phyloP scores from a whole-genome alignment of 1,140 invertebrate genomes.

The Magallana angulata region DNA sequence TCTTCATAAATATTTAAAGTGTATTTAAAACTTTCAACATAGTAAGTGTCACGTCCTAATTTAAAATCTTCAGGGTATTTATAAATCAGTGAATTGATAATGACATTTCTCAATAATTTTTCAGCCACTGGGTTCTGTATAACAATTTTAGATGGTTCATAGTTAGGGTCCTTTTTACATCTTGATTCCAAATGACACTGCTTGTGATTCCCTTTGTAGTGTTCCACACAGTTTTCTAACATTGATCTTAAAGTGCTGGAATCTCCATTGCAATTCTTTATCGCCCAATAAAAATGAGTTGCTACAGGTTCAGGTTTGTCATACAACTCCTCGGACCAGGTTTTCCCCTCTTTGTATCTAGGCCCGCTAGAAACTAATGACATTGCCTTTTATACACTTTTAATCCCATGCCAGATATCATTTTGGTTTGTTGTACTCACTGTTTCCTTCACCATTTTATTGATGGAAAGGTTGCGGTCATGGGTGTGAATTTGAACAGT shows the following conservation, averaged over 20 bases:
- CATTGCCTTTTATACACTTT: neutral
- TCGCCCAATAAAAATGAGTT: conserved; percentile 32
- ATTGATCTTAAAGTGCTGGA: neutral
- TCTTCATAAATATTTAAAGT: conserved; percentile 47
- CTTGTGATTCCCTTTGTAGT: neutral
- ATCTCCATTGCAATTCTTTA: conserved; percentile 16
- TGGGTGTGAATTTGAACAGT: conserved; percentile 20
- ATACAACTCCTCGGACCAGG: neutral
- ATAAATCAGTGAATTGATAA: conserved; percentile 16
- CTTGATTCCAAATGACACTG: neutral
- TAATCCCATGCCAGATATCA: conserved; percentile 44
- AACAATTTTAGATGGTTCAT: conserved; percentile 39
- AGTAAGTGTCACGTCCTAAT: neutral
- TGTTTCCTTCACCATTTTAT: conserved; percentile 34
- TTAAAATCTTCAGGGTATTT: conserved; percentile 18
- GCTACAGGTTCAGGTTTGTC: conserved; percentile 38
- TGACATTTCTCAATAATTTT: neutral
- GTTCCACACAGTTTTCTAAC: neutral
- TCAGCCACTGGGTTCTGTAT: conserved; percentile 14
- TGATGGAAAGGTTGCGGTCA: conserved; percentile 39
- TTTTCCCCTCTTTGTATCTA: conserved; percentile 1
- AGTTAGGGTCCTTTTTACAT: conserved; percentile 42
- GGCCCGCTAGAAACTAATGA: neutral
- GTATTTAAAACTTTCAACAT: neutral
- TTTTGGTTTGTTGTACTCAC: conserved; percentile 39